Base-by-base conservation (phyloP, 2,888 invertebrate species). In the Siphlonurus alternatus region DNA sequence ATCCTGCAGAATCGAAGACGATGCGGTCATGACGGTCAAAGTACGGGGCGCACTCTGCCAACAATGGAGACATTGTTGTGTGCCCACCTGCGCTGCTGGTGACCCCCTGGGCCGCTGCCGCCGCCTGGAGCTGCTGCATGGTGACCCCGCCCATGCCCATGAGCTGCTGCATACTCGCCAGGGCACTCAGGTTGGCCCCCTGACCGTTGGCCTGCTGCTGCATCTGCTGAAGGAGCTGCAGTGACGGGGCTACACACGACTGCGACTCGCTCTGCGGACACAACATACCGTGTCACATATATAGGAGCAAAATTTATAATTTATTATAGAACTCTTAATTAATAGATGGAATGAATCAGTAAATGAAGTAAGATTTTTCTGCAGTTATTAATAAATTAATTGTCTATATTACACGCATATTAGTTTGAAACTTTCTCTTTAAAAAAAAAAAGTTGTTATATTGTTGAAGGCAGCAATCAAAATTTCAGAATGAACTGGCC, bases 201-300 rank as follows among this genome's bases (percentile, higher is more conserved):
- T 65, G 65, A 19, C 61, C 61, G 53, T 53, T 60, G 10, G 66
- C 67, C 62, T 56, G 56, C n/a, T 56, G 56, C 56, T 69, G 69
- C 61, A 69, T 65, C 64, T 69, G 69, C 65, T 78, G 81, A 70
- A 75, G 77, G 74, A 77, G 75, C 70, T 78, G 77, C 65, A 75
- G 75, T 70, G 65, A 64, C 15, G 69, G 71, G 23, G 68, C 69
- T 20, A 71, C 63, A 62, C 68, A 69, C 64, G 67, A 65, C 61
- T 68, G 68, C 20, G 68, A 65, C 20, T 70, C 69, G 59, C 66
- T 67, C 69, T 69, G 67, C 18, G 54, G 22, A 60, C 19, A n/a
- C n/a, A 65, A 63, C 22, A 22, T 53, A 53, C 62, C 62, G 59
- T 19, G 7, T 59, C 59, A 23, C 19, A 20, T 23, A 59, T 19